A percentile compares a stretch with the other conserved stretches of the same genome.
phyloP scores from a whole-genome alignment of 2,888 invertebrate species.

The Andrena trimmerana region DNA sequence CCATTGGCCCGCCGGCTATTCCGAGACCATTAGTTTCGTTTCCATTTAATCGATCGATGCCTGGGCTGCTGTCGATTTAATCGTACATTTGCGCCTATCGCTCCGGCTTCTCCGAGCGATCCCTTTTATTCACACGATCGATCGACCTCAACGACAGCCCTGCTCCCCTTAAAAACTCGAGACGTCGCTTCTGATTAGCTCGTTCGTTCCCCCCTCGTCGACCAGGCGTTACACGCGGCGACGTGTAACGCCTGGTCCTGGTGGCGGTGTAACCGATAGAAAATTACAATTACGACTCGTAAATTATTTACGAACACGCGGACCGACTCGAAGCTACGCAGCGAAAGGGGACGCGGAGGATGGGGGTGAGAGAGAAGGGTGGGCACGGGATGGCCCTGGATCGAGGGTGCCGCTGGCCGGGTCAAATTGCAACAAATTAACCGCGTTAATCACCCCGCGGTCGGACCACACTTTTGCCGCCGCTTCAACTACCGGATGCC shows the following conservation, averaged over 20 bases:
- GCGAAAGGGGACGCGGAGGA: not conserved
- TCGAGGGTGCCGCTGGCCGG: conserved; percentile 68
- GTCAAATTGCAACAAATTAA: conserved; percentile 83
- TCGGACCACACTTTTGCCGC: conserved; percentile 74
- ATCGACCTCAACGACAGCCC: not conserved
- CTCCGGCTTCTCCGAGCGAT: conserved; percentile 10
- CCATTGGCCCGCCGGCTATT: not conserved
- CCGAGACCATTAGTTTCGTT: conserved; percentile 22
- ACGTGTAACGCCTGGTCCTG: conserved; percentile 28
- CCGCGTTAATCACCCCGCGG: conserved; percentile 80
- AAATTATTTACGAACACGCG: conserved; percentile 79
- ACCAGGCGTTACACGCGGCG: not conserved
- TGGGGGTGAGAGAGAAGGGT: conserved; percentile 19
- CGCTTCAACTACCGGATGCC: conserved; percentile 38
- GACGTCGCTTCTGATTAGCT: conserved; percentile 38
- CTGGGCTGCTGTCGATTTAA: conserved; percentile 33
- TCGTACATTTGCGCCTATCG: conserved; percentile 45
- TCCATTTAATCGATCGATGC: conserved; percentile 36
- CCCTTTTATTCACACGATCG: conserved; percentile 10
- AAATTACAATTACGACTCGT: conserved; percentile 80
- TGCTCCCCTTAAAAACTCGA: conserved; percentile 30
- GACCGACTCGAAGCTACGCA: conserved; percentile 25
- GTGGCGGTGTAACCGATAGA: conserved; percentile 45
- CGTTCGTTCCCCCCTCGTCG: not conserved
- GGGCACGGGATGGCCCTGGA: conserved; percentile 45